Base-by-base conservation (phyloP, 2,113 vertebrate species). In the Tauraco erythrolophus region DNA sequence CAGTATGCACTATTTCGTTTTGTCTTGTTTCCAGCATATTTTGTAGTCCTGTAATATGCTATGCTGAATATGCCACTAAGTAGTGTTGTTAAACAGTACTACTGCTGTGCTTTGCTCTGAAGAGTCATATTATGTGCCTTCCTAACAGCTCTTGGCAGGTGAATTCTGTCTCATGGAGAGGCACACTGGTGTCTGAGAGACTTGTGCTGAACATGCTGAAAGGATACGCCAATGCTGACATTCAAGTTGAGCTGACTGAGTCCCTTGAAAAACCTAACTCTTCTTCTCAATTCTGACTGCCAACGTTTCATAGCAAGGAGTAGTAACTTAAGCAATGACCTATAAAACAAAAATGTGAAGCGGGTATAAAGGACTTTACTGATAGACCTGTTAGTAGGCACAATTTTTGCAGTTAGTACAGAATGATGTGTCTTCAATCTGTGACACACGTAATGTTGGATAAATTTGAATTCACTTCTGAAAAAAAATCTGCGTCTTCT, bases 341-440 rank as follows among this genome's bases (percentile, higher is more conserved):
- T 89, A 58, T 82, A 82, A 96, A 88, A 74, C 79, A 84, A n/a
- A 89, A 35, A 66, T 56, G 31, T 37, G 71, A 86, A 65, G 84
- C 82, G 37, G 50, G 14, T 65, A 37, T 62, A 64, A 92, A 91
- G 79, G 41, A n/a, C 50, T 91, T 92, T 46, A 16, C 48, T 76
- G 65, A 58, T 53, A 61, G 89, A 56, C 31, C 31, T 84, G 48
- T 53, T 89, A 57, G 64, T 41, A 65, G 81, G n/a, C 65, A 77
- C 57, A 75, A 22, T 31, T 66, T 85, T 88, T 84, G 69, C 74
- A 71, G 54, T 61, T 76, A 41, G 41, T 92, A 24, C 41, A 48
- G 74, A 89, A 75, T 70, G 71, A 78, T 64, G n/a, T 66, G 45
- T 87, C 56, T 88, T 90, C 75, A 90, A 43, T 88, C 89, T 95